These are phyloP conservation scores for Psittacula derbiana DNA, from an alignment of 2,797 vertebrate genomes.

Conservation along the genomic window DNA sequence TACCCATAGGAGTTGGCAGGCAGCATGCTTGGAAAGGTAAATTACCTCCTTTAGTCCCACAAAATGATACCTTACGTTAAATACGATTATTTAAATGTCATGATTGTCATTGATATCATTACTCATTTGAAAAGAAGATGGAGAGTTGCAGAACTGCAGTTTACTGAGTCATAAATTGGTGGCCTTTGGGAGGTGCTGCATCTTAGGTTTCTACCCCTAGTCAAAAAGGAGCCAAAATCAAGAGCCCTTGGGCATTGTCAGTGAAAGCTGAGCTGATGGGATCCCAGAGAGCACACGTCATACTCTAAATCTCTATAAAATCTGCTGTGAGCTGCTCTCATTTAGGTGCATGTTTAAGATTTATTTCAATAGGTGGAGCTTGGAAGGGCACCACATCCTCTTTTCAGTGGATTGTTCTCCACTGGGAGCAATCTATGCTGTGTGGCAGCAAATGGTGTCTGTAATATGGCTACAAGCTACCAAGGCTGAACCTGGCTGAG, in stretches of 20 bases:
- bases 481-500: not conserved
- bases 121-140: not conserved
- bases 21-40: not conserved
- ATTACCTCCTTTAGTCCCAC: not conserved
- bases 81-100: not conserved
- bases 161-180: slow-evolving; percentile 1
- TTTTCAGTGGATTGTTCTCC: not conserved
- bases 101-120: not conserved
- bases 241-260: not conserved
- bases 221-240: slow-evolving; percentile 27
- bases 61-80: not conserved
- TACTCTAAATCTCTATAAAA: slow-evolving; percentile 38
- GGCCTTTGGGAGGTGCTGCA: not conserved
- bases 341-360: not conserved
- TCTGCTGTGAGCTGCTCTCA: not conserved
- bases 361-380: not conserved
- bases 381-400: not conserved
- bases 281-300: slow-evolving; percentile 10
- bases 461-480: not conserved
- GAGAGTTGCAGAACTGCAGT: not conserved
- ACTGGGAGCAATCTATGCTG: not conserved
- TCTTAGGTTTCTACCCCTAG: slow-evolving; percentile 20
- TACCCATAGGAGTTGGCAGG: not conserved
- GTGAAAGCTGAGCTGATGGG: slow-evolving; percentile 46
- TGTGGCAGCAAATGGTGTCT: not conserved